phyloP scores from a whole-genome alignment of 1,140 invertebrate genomes.

The Amphibalanus amphitrite region DNA sequence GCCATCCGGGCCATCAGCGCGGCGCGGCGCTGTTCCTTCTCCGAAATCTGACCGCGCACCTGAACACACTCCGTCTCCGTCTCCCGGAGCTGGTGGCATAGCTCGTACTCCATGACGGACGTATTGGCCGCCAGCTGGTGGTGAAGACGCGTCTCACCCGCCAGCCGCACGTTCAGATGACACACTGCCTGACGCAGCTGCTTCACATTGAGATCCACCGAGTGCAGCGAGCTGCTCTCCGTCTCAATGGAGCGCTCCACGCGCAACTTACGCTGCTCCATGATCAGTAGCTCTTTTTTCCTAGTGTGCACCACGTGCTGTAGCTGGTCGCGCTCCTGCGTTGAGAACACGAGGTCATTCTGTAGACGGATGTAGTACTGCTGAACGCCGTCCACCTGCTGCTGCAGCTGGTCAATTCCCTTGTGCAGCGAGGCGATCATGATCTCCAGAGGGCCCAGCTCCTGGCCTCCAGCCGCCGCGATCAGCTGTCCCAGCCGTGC shows the following conservation, averaged over 20 bases:
- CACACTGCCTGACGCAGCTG: neutral
- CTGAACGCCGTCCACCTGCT: neutral
- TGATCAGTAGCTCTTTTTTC: neutral
- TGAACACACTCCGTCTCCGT: neutral
- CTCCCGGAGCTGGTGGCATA: neutral
- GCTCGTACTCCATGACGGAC: neutral
- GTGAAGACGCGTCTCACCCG: neutral
- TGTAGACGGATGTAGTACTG: neutral
- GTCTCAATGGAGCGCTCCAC: neutral
- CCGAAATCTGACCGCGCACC: neutral
- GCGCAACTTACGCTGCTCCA: neutral
- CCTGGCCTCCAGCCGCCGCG: neutral
- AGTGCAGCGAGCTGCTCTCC: neutral
- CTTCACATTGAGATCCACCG: neutral
- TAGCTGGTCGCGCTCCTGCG: neutral
- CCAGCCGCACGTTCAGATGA: neutral
- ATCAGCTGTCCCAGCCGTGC: neutral
- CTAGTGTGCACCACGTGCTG: neutral
- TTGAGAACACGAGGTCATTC: neutral
- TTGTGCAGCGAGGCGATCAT: constrained; percentile 1
- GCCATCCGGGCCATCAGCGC: neutral
- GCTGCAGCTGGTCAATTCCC: neutral
- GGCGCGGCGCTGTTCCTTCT: neutral
- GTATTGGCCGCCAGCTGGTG: neutral
- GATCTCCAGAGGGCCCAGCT: neutral